A percentile compares a stretch with the other conserved stretches of the same genome.
Conservation (phyloP, 1,140 invertebrate genomes). For the Spodoptera frugiperda region DNA sequence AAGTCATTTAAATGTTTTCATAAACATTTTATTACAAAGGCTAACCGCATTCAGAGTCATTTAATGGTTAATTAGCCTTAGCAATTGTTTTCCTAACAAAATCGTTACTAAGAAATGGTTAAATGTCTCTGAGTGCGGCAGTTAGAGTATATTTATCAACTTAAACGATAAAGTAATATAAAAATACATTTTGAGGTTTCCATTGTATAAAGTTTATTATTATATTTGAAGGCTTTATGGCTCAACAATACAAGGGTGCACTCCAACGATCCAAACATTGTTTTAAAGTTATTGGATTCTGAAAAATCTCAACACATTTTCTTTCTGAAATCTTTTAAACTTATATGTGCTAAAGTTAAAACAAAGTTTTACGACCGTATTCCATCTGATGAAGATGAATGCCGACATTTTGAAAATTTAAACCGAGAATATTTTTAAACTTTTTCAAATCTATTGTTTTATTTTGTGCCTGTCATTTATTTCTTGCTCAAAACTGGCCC, state of each 20-base stretch:
- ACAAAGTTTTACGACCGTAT: conserved; percentile 32
- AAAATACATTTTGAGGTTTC: not conserved
- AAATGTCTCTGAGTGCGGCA: no score
- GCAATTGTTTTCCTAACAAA: no score
- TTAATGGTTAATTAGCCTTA: no score
- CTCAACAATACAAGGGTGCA: conserved; percentile 2
- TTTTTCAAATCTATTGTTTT: conserved; percentile 18
- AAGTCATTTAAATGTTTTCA: no score
- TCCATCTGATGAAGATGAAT: conserved; percentile 43
- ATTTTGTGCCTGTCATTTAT: not conserved
- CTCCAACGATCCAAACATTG: conserved; percentile 35
- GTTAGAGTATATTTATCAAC: no score
- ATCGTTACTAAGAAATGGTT: no score
- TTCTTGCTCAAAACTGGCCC: not conserved
- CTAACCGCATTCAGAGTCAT: no score
- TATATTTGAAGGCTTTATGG: conserved; percentile 35
- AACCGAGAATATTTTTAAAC: conserved; percentile 9
- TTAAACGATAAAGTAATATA: conserved; percentile 6
- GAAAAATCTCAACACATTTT: conserved; percentile 40
- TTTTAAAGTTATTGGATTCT: conserved; percentile 43
- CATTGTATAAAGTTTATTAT: conserved; percentile 27
- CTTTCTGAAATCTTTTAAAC: conserved; percentile 13
- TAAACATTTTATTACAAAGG: no score
- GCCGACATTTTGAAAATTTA: conserved; percentile 31
- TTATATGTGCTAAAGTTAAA: conserved; percentile 35